Evolutionary conservation across 2,113 vertebrate genomes (phyloP), one percentile per base, ranked within the genome.

Genomic region (Oenanthe oenanthe): DNA sequence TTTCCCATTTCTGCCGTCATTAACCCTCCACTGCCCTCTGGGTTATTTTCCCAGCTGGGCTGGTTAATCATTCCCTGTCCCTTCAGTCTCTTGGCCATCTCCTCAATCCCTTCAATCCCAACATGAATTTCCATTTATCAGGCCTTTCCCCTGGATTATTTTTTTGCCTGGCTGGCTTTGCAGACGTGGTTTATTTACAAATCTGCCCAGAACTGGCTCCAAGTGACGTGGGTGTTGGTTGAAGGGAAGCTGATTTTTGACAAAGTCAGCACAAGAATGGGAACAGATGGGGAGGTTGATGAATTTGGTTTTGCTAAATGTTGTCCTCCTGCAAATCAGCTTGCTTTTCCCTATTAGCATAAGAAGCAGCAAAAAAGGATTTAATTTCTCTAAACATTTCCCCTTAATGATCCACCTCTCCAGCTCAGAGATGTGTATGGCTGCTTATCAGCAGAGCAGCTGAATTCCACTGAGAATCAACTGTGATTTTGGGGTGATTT

Each of bases 241-340:
- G 92, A 82, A 95, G 92, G 17, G 79, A 85, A 91, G 94, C 92
- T 91, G 88, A 85, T 92, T 95, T 95, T 89, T 88, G 70, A 82
- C 93, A 31, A 58, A 89, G 47, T 76, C 95, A 62, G 91, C 81
- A 78, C 1, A 7, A 57, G 81, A 50, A 85, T 1, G 47, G 48
- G 89, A 95, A 82, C 96, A 96, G 95, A 97, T 95, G 94, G 92
- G 71, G 63, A 42, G 29, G 71, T 26, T 76, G 95, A 85, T 80
- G 94, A 76, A 85, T 95, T 66, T 62, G 81, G 38, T 76, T 43
- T 47, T 72, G 81, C 74, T 89, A 36, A 66, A 56, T n/a, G 89
- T 86, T 90, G 92, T 76, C 75, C 87, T 95, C 89, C 81, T 85
- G 87, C 78, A 82, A 79, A 93, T 66, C 89, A 95, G 92, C 82